phyloP scores from a whole-genome alignment of 2,888 invertebrate genomes.

The Leptinotarsa rubiginosa region DNA sequence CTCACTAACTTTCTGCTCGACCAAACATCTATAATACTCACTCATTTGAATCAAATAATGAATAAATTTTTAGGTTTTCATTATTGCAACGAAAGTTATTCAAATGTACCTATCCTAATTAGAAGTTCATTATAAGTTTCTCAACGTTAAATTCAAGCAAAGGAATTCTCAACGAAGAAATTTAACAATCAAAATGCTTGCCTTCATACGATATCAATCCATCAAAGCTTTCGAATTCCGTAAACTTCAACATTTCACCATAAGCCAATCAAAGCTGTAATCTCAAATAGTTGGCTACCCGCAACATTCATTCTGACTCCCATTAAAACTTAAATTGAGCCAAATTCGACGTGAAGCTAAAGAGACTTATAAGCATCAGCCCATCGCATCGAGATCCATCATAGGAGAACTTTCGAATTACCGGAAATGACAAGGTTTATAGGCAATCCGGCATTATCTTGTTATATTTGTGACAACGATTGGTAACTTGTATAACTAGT shows the following conservation, averaged over 20 bases:
- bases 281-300: conserved; percentile 32
- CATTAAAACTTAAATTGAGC: conserved; percentile 33
- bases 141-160: background rate
- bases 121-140: too few species aligned
- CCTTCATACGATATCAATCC: background rate
- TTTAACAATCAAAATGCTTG: background rate
- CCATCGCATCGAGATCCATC: background rate
- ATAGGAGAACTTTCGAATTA: background rate
- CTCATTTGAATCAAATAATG: too few species aligned
- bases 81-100: too few species aligned
- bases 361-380: conserved; percentile 7
- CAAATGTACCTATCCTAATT: too few species aligned
- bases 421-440: background rate
- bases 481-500: too few species aligned
- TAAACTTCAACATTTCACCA: background rate
- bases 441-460: background rate
- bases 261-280: conserved; percentile 1
- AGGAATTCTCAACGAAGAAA: background rate
- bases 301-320: conserved; percentile 29
- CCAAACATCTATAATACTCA: too few species aligned
- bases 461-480: too few species aligned
- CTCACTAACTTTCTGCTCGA: too few species aligned
- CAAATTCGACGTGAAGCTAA: conserved; percentile 23
- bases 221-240: background rate
- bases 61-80: too few species aligned